phyloP scores from a whole-genome alignment of 2,797 vertebrate genomes.

The Crocidura indochinensis region DNA sequence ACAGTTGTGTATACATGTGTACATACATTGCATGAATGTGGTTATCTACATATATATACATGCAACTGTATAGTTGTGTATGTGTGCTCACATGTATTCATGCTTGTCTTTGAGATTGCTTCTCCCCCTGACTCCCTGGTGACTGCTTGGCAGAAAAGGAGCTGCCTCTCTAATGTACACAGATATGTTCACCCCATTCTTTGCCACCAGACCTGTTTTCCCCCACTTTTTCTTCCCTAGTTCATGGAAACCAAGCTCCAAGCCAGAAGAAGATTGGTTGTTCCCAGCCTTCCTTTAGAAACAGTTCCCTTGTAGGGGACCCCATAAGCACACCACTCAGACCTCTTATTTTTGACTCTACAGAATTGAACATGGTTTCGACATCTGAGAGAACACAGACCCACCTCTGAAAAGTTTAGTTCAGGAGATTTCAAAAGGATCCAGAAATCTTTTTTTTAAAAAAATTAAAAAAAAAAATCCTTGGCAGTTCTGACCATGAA shows the following conservation, averaged over 20 bases:
- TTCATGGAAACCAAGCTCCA: neutral
- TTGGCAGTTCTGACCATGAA: constrained; percentile 62
- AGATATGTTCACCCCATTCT: neutral
- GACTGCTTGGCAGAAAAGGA: neutral
- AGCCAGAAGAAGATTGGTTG: neutral
- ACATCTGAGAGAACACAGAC: neutral
- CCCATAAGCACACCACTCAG: neutral
- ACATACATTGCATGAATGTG: too few species aligned
- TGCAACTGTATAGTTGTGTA: too few species aligned
- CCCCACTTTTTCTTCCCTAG: neutral
- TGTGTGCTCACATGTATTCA: too few species aligned
- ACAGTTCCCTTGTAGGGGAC: neutral
- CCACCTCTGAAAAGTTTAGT: constrained; percentile 18
- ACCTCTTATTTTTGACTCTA: neutral
- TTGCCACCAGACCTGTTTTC: neutral
- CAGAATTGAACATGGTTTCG: neutral
- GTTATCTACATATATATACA: too few species aligned
- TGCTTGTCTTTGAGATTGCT: neutral
- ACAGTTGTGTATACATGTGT: too few species aligned
- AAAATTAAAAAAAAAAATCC: constrained; percentile 1
- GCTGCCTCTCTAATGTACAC: neutral
- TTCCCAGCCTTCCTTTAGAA: neutral
- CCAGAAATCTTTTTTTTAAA: constrained; percentile 34
- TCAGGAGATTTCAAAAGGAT: constrained; percentile 50
- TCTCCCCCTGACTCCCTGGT: neutral